Conservation (phyloP, 2,113 vertebrate species). For the Narcine bancroftii region DNA sequence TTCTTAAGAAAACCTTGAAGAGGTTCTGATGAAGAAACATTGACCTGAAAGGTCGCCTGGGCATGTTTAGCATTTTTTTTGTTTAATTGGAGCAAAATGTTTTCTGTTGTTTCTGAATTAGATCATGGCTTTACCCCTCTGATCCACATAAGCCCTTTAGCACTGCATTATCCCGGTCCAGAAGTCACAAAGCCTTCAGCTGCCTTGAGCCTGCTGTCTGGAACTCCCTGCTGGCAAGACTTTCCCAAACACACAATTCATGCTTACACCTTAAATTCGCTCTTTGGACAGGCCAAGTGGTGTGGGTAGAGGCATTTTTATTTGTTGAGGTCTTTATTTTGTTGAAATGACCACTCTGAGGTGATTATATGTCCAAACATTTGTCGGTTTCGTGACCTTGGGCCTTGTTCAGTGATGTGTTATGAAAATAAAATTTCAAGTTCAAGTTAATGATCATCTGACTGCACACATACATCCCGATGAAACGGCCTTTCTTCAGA, state of each 20-base stretch:
- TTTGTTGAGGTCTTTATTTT: neutral
- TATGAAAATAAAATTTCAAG: too few species aligned
- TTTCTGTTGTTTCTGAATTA: neutral
- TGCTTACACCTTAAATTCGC: neutral
- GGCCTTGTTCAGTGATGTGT: too few species aligned
- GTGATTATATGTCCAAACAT: too few species aligned
- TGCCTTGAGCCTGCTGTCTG: neutral
- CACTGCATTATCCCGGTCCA: neutral
- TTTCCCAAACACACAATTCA: neutral
- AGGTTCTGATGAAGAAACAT: too few species aligned
- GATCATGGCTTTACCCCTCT: neutral
- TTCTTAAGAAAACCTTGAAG: too few species aligned
- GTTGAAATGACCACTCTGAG: neutral
- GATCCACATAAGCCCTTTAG: neutral
- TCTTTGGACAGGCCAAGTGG: neutral
- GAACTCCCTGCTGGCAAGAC: neutral
- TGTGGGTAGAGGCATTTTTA: neutral
- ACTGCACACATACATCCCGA: too few species aligned
- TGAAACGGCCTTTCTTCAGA: too few species aligned
- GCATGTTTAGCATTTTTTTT: too few species aligned
- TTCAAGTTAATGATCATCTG: too few species aligned
- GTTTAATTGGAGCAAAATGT: too few species aligned
- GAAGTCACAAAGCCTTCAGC: neutral
- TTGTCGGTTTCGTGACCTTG: too few species aligned
- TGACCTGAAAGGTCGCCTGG: too few species aligned